Conservation (phyloP, 1,140 invertebrate species). For the Aethina tumida region DNA sequence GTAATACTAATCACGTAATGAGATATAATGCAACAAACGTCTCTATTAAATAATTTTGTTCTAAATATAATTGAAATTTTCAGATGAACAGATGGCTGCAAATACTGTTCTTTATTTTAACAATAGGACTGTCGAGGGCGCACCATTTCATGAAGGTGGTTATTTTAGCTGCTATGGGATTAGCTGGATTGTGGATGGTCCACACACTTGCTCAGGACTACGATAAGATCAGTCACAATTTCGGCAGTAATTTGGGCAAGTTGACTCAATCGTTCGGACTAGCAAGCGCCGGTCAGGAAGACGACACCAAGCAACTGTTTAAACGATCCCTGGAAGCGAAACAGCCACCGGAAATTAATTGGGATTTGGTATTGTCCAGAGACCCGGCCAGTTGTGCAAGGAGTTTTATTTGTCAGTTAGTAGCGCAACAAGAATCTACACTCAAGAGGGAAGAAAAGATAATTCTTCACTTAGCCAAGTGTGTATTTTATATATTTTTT, state of each 20-base stretch:
- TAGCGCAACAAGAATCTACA: constrained; percentile 16
- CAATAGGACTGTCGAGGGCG: constrained; percentile 18
- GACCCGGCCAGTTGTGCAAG: constrained; percentile 28
- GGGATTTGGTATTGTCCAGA: constrained; percentile 24
- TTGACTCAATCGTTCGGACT: constrained; percentile 4
- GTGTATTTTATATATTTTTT: constrained; percentile 10
- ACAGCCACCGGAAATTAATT: constrained; percentile 16
- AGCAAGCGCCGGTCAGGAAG: constrained; percentile 10
- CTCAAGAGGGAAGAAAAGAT: constrained; percentile 22
- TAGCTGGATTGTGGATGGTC: constrained; percentile 29
- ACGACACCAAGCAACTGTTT: constrained; percentile 10
- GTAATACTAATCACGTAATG: neutral
- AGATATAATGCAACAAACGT: neutral
- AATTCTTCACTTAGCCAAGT: constrained; percentile 26
- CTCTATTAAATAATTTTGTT: neutral
- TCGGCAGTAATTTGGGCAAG: neutral
- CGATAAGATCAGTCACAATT: constrained; percentile 13
- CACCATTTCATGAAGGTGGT: constrained; percentile 21
- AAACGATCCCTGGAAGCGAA: constrained; percentile 13
- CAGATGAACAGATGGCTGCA: constrained; percentile 19
- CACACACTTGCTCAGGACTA: constrained; percentile 28
- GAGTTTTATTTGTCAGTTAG: constrained; percentile 30
- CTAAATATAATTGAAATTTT: constrained; percentile 1
- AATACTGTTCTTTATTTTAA: constrained; percentile 11
- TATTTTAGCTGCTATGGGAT: constrained; percentile 22